Base-by-base conservation (phyloP, 23 tunicate species). In the Phallusia fumigata region DNA sequence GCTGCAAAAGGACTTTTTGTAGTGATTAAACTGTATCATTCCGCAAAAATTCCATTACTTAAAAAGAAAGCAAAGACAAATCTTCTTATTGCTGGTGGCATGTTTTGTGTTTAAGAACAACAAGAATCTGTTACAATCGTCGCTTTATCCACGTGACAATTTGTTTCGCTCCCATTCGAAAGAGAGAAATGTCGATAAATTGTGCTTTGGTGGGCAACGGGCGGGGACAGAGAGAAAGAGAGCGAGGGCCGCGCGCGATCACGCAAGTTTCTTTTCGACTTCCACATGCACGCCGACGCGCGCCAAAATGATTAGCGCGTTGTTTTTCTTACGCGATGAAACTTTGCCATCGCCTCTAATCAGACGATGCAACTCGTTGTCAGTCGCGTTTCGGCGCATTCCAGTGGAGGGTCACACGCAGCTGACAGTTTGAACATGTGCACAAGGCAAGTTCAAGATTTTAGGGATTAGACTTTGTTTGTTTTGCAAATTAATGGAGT, bases 241-340 rank as follows among this genome's bases (percentile, higher is more conserved):
- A 10, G 69, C 69, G 69, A 22, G 69, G 69, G 26, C 69, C 28
- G 69, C 69, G 69, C 69, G 16, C 69, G 69, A 58, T 6, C 28
- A 58, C 28, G 28, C 69, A 24, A 58, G 15, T 18, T 58, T 58
- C 69, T 58, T 58, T 16, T 58, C 69, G 69, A 21, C 69, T 58
- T 16, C 28, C 28, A 6, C 35, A 74, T 31, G 77, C 77, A 30
- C 77, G 77, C 77, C 40, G 74, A 30, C 36, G 77, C 77, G 77
- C 34, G 77, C 77, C 77, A 33, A 19, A 74, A 33, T 31, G 44
- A 74, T 74, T 74, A 74, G 77, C 77, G 77, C 77, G 77, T 32
- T 74, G 77, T 74, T 74, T 74, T 74, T 74, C 40, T 74, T 74
- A 26, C 74, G 36, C 40, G 40, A 58, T 58, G 69, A 58, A 58